Evolutionary conservation across 2,113 vertebrate species (phyloP).

Genomic region (Ctenomys sociabilis): DNA sequence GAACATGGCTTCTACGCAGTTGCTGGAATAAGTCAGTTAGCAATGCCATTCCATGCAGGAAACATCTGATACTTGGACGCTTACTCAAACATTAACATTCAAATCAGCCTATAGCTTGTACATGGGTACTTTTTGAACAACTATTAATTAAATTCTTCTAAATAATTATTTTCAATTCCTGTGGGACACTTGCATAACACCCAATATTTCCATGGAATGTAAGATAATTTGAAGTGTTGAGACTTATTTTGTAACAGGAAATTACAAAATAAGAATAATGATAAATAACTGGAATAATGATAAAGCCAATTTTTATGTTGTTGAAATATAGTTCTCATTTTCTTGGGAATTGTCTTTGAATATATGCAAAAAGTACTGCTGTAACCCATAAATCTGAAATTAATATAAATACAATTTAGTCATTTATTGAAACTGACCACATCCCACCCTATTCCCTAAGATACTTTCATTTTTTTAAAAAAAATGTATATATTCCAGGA

Average conservation of each 20-base stretch:
- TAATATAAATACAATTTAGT: background rate
- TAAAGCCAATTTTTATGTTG: background rate
- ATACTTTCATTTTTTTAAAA: background rate
- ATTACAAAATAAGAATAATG: background rate
- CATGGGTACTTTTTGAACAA: conserved; percentile 66
- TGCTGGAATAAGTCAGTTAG: conserved; percentile 64
- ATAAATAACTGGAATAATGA: conserved; percentile 23
- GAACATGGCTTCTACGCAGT: conserved; percentile 15
- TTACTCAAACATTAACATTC: conserved; percentile 58
- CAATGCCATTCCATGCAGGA: background rate
- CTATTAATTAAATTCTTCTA: conserved; percentile 68
- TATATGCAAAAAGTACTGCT: background rate
- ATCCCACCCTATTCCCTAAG: accelerated
- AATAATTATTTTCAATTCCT: conserved; percentile 61
- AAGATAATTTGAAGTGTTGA: background rate
- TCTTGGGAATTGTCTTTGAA: background rate
- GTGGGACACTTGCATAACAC: background rate
- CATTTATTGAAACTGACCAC: background rate
- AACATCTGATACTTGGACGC: conserved; percentile 52
- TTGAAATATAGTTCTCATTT: background rate
- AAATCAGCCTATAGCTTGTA: conserved; percentile 55
- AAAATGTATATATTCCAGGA: background rate
- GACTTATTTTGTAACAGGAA: conserved; percentile 28
- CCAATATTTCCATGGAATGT: background rate
- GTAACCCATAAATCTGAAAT: background rate